Conservation (phyloP, 2,113 vertebrate species). For the Sakesphorus luctuosus region DNA sequence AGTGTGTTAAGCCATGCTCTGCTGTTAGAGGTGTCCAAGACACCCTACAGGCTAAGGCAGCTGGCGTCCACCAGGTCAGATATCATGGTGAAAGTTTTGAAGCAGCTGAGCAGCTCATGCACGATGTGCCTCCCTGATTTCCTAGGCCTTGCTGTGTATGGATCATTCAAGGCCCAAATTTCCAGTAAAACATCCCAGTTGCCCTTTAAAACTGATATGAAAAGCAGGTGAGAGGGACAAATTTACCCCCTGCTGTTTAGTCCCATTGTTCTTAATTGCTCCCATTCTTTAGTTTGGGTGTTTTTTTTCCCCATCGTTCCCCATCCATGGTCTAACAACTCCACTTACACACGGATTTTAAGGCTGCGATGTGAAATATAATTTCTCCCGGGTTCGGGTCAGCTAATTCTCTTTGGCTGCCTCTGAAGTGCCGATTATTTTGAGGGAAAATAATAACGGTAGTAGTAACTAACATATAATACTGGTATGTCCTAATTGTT, state of each 20-base stretch:
- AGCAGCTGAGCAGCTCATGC: not conserved
- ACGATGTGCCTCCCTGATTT: not conserved
- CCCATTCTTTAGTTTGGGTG: not conserved
- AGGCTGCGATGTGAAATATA: not conserved
- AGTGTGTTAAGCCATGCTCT: not conserved
- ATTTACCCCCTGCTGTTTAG: not conserved
- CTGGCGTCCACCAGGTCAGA: not conserved
- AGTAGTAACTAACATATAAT: rapidly evolving
- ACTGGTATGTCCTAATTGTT: rapidly evolving
- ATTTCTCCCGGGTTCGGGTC: not conserved
- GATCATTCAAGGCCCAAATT: not conserved
- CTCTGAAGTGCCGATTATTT: not conserved
- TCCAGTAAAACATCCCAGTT: not conserved
- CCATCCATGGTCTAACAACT: not conserved
- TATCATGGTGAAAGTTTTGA: not conserved
- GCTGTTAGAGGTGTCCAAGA: not conserved
- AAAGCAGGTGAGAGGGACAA: not conserved
- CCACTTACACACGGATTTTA: rapidly evolving
- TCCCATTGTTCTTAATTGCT: not conserved
- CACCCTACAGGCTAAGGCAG: rapidly evolving
- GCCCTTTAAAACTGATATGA: not conserved
- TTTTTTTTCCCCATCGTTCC: not conserved
- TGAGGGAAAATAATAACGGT: rapidly evolving
- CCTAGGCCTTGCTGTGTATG: not conserved
- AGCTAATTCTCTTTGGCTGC: not conserved